Base-by-base conservation (phyloP, 2,888 invertebrate species). In the Heliconius hortense region DNA sequence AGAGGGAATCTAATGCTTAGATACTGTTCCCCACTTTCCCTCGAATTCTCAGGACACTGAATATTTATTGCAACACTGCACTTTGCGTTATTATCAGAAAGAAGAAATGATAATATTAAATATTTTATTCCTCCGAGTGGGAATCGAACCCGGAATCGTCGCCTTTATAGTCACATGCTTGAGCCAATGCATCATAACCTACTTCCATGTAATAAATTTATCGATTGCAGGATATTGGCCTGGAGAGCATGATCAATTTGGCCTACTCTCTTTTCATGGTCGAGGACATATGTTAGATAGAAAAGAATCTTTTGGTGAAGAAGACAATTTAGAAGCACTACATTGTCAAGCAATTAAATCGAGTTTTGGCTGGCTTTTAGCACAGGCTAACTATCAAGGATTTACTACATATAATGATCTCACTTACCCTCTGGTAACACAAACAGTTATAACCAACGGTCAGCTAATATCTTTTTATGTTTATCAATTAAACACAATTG, bases 321-420 rank as follows among this genome's bases (percentile, higher is more conserved):
- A 94, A 68, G 95, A 96, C 80, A 86, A 94, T 72, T 84, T 94
- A 79, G 96, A 97, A 82, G 95, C 96, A 4, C 82, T 97, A 24
- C 95, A 96, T 84, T 94, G 95, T 18, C 96, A 97, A 90, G 98
- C 96, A 3, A 95, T 99, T 79, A 94, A 96, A 78, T 95, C 96
- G 2, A 97, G 97, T 62, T 99, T 96, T 86, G 96, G 96, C 1
- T 98, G 98, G 96, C 90, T 98, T 0, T 88, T 96, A 78, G 95
- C 96, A 0, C 97, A 97, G 89, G 97, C 98, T 3, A 96, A 95
- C 86, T 96, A 96, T 87, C 96, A 97, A 89, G 98, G 99, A 31
- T 99, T 99, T 88, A 97, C 97, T 56, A 97, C 97, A 24, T 98
- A 95, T 86, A 97, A 97, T 82, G 99, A 99, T 81, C 83, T 99